Conservation (phyloP, 2,797 vertebrate genomes). For the Myotis pilosus region DNA sequence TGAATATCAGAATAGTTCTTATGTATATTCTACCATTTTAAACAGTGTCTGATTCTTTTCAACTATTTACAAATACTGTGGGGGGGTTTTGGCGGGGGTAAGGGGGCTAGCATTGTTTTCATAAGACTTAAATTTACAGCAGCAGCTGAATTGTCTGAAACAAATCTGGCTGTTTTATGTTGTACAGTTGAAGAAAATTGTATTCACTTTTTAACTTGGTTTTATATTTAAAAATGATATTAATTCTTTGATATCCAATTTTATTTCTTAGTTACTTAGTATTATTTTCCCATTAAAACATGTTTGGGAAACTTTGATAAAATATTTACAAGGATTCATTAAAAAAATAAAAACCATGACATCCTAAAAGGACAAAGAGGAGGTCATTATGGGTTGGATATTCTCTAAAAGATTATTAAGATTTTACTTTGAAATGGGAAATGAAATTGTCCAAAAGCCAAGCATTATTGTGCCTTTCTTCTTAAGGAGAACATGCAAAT, state of each 20-base stretch:
- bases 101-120: background rate
- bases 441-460: background rate
- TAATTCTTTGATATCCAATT: background rate
- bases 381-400: background rate
- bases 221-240: background rate
- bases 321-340: background rate
- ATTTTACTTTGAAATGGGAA: background rate
- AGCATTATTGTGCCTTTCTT: background rate
- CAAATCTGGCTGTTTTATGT: background rate
- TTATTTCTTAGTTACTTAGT: background rate
- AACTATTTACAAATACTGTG: background rate
- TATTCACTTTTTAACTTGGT: background rate
- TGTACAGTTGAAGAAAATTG: background rate
- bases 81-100: background rate
- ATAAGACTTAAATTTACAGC: background rate
- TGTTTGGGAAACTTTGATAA: background rate
- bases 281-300: background rate
- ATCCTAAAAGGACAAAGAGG: background rate
- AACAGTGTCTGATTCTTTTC: background rate
- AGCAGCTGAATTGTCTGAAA: background rate
- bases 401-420: background rate
- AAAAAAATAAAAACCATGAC: background rate
- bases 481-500: background rate
- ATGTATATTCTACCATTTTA: slow-evolving; percentile 4
- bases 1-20: background rate